A percentile compares a stretch with the other conserved stretches of the same genome.
These are phyloP conservation scores for Crematogaster levior DNA, from an alignment of 2,888 invertebrate species.

Conservation along the genomic window DNA sequence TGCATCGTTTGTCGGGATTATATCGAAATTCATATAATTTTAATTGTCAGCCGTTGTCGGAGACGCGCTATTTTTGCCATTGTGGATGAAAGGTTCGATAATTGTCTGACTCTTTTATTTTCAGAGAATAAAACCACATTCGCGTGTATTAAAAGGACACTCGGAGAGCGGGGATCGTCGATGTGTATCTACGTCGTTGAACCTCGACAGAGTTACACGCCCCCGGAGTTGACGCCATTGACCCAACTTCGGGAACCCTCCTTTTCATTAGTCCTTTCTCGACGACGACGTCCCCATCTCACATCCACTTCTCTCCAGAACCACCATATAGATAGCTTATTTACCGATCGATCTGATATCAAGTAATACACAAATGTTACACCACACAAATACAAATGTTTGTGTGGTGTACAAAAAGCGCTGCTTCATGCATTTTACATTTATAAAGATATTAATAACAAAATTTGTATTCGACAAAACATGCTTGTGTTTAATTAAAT, in stretches of 20 bases:
- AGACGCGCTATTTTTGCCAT: not conserved
- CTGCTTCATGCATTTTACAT: not conserved
- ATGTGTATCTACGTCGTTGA: slow-evolving; percentile 49
- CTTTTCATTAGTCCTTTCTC: slow-evolving; percentile 74
- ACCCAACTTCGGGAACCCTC: slow-evolving; percentile 71
- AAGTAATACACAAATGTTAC: not conserved
- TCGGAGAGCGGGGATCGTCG: slow-evolving; percentile 15
- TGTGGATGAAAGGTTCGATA: slow-evolving; percentile 23
- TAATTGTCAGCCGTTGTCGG: slow-evolving; percentile 6
- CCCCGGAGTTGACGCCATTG: slow-evolving; percentile 68
- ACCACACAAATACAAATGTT: not conserved
- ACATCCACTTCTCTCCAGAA: slow-evolving; percentile 43
- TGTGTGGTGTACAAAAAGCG: not conserved
- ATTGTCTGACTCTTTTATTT: slow-evolving; percentile 21
- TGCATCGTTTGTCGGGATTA: slow-evolving; percentile 28
- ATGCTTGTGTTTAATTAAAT: not conserved
- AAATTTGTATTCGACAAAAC: not conserved
- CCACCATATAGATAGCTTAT: slow-evolving; percentile 31
- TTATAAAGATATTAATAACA: slow-evolving; percentile 4
- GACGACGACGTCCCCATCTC: slow-evolving; percentile 51
- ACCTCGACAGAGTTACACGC: slow-evolving; percentile 63
- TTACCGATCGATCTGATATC: slow-evolving; percentile 25
- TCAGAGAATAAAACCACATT: slow-evolving; percentile 7
- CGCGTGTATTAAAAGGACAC: not conserved
- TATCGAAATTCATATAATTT: slow-evolving; percentile 37